Base-by-base conservation (phyloP, 2,797 vertebrate species). In the Myotis findleyi region DNA sequence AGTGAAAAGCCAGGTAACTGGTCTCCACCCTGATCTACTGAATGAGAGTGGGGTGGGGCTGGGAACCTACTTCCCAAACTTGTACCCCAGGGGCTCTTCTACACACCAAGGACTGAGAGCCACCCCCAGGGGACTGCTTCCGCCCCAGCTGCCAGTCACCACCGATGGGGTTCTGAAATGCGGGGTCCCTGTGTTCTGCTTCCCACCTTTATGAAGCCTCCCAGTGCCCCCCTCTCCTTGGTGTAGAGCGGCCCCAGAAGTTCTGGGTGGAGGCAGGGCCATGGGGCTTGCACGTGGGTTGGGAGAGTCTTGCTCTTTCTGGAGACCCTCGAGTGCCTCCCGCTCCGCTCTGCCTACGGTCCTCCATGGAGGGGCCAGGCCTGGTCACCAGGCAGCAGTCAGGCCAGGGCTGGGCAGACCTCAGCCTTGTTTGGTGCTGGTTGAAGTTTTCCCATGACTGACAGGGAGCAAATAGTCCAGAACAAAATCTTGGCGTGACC, bases 321-420 rank as follows among this genome's bases (percentile, higher is more conserved):
- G 49, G 41, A 59, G 68, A 9, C 36, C 11, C 14, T 66, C 0
- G 0, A 33, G 30, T n/a, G 62, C 25, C 77, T n/a, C 11, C 38
- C 2, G 3, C 1, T 64, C 41, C 9, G 7, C 25, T 33, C 62
- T 44, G 53, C 77, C 41, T 62, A 7, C 73, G 77, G 59, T 33
- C 77, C 68, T 41, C 1, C 5, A 5, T 12, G 64, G 57, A 80
- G 85, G 36, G 57, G 36, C 59, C 71, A 27, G 73, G 41, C 23
- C 91, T 76, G 77, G 23, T 76, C n/a, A 47, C 84, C n/a, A 38
- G 83, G 62, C 55, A 71, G n/a, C 4, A 21, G 53, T n/a, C 36
- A 47, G n/a, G 33, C 51, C 27, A 20, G 66, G 4, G 41, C 44
- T 16, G 64, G 44, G 51, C 4, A 53, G 71, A 41, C 33, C 75